Evolutionary conservation across 2,113 vertebrate genomes (phyloP).

Genomic region (Dendropsophus ebraccatus): DNA sequence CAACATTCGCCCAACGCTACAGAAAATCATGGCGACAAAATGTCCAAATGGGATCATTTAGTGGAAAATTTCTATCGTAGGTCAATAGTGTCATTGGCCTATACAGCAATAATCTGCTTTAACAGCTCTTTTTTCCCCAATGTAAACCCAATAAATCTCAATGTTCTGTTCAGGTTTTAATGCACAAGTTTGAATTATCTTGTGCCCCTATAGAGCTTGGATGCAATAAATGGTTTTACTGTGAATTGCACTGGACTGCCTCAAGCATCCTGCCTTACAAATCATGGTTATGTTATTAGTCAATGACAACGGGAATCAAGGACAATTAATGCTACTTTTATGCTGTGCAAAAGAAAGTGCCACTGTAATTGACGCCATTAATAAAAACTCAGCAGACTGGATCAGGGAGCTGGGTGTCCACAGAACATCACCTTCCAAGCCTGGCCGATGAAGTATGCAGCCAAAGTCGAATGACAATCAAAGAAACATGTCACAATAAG

Average conservation of each 20-base stretch:
- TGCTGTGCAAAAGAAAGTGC: neutral
- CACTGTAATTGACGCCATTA: constrained; percentile 20
- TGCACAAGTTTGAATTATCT: constrained; percentile 71
- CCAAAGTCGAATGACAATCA: neutral
- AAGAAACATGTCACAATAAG: neutral
- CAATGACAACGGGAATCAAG: constrained; percentile 27
- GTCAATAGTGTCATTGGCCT: constrained; percentile 58
- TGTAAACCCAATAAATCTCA: constrained; percentile 74
- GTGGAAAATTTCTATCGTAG: constrained; percentile 59
- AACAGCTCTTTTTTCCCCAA: constrained; percentile 62
- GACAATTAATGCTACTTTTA: constrained; percentile 48
- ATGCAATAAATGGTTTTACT: constrained; percentile 78
- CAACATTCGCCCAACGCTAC: constrained; percentile 61
- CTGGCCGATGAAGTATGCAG: neutral
- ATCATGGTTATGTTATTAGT: constrained; percentile 44
- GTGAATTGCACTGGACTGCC: constrained; percentile 64
- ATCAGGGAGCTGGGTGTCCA: neutral
- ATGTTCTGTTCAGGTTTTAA: constrained; percentile 61
- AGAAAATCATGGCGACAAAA: constrained; percentile 42
- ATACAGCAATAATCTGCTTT: constrained; percentile 53
- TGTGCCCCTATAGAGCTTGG: constrained; percentile 68
- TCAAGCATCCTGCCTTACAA: constrained; percentile 30
- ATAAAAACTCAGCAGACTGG: constrained; percentile 25
- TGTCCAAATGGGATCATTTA: constrained; percentile 65
- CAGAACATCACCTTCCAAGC: neutral